Conservation (phyloP, 2,888 invertebrate genomes). For the Drosophila longiperda region DNA sequence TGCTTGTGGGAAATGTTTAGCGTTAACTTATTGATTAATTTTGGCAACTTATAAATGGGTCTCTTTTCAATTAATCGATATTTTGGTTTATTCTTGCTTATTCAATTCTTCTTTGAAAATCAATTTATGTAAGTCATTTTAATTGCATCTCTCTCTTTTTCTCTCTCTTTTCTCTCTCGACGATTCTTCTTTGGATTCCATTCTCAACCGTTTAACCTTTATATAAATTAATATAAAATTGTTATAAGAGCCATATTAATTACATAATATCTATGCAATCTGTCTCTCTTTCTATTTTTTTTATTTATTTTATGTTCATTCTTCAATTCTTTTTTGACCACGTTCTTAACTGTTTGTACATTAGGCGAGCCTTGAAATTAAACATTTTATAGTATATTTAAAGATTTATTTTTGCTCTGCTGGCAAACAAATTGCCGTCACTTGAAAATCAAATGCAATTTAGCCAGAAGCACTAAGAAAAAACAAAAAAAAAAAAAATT, state of each 20-base stretch:
- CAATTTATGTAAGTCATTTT: too few species aligned
- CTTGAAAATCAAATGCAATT: slow-evolving; percentile 64
- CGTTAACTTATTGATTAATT: neutral
- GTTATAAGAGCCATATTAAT: neutral
- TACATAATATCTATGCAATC: neutral
- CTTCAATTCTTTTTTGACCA: neutral
- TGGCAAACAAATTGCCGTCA: slow-evolving; percentile 43
- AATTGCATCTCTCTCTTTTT: neutral
- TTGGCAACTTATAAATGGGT: neutral
- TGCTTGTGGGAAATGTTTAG: neutral
- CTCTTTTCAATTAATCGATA: neutral
- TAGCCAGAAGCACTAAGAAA: slow-evolving; percentile 37
- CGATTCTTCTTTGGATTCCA: neutral
- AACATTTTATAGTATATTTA: neutral
- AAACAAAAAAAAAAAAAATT: slow-evolving; percentile 18
- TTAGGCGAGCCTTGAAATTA: too few species aligned
- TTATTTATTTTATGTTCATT: neutral
- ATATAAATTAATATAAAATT: neutral
- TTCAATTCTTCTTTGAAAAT: neutral
- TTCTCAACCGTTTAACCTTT: neutral
- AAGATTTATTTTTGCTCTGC: neutral
- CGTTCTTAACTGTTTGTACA: neutral
- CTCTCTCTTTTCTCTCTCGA: neutral
- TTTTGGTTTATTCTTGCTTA: neutral
- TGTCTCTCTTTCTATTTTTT: neutral